phyloP scores from a whole-genome alignment of 2,113 vertebrate species.

The Camelus dromedarius region DNA sequence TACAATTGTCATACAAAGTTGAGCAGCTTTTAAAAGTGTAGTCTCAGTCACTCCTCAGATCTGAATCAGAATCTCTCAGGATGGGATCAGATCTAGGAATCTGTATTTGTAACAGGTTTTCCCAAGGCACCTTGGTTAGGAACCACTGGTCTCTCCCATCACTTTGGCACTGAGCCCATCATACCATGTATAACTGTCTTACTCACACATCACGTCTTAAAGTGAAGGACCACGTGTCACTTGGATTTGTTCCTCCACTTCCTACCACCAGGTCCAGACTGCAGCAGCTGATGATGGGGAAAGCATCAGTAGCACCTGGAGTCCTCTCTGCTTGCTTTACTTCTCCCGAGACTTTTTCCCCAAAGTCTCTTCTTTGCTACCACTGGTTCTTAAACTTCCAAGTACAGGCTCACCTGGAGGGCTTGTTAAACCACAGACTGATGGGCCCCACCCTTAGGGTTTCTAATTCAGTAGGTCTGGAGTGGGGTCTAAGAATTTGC shows the following conservation, averaged over 20 bases:
- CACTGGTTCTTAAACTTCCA: not conserved
- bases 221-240: not conserved
- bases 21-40: not conserved
- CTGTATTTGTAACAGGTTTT: not conserved
- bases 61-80: not conserved
- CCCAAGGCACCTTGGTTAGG: not conserved
- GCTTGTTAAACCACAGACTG: not conserved
- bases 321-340: not conserved
- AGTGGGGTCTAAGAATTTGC: not conserved
- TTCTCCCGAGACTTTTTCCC: not conserved
- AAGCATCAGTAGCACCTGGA: not conserved
- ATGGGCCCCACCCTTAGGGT: not conserved
- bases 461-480: not conserved
- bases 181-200: not conserved
- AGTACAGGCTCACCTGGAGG: not conserved
- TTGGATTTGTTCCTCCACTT: not conserved
- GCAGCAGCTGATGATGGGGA: not conserved
- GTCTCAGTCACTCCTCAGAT: not conserved
- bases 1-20: not conserved
- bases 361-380: not conserved
- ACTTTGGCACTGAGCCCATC: not conserved
- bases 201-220: not conserved
- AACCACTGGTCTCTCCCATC: not conserved
- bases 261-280: no score
- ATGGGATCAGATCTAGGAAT: not conserved